phyloP scores from a whole-genome alignment of 2,797 vertebrate species.

The Acanthurus lineatus region DNA sequence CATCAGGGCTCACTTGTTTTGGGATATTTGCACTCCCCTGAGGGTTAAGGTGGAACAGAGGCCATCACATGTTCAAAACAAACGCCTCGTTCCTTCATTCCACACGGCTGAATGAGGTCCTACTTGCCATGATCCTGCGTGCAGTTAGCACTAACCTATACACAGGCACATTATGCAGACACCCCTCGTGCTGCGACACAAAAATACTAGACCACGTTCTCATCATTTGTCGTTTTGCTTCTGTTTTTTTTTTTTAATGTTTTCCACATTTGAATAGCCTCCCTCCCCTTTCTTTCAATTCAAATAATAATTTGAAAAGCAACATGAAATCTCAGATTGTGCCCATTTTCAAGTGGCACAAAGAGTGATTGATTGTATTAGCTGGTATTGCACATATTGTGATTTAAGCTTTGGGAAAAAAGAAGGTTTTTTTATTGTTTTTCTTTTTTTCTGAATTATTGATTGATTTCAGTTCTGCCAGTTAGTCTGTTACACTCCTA shows the following conservation, averaged over 20 bases:
- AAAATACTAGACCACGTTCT: slow-evolving; percentile 90
- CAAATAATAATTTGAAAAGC: slow-evolving; percentile 87
- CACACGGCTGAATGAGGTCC: slow-evolving; percentile 93
- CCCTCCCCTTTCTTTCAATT: slow-evolving; percentile 75
- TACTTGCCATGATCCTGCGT: slow-evolving; percentile 93
- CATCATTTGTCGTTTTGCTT: slow-evolving; percentile 69
- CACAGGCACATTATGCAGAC: slow-evolving; percentile 92
- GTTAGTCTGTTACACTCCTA: slow-evolving; percentile 86
- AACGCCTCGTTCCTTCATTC: slow-evolving; percentile 94
- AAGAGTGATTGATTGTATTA: slow-evolving; percentile 87
- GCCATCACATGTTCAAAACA: slow-evolving; percentile 89
- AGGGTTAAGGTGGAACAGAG: slow-evolving; percentile 89
- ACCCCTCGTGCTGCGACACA: slow-evolving; percentile 90
- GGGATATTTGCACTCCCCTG: slow-evolving; percentile 93
- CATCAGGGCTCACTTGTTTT: slow-evolving; percentile 74
- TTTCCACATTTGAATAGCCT: slow-evolving; percentile 82
- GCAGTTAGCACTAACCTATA: slow-evolving; percentile 91
- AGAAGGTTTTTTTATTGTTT: slow-evolving; percentile 61
- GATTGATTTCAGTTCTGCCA: slow-evolving; percentile 76
- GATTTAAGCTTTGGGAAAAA: slow-evolving; percentile 83
- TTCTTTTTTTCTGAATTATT: slow-evolving; percentile 82
- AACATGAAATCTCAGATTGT: slow-evolving; percentile 70
- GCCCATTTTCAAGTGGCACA: slow-evolving; percentile 69
- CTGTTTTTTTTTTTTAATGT: slow-evolving; percentile 57
- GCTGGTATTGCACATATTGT: slow-evolving; percentile 89